Evolutionary conservation across 2,797 vertebrate genomes (phyloP).

Genomic region (Pantherophis alleghaniensis): DNA sequence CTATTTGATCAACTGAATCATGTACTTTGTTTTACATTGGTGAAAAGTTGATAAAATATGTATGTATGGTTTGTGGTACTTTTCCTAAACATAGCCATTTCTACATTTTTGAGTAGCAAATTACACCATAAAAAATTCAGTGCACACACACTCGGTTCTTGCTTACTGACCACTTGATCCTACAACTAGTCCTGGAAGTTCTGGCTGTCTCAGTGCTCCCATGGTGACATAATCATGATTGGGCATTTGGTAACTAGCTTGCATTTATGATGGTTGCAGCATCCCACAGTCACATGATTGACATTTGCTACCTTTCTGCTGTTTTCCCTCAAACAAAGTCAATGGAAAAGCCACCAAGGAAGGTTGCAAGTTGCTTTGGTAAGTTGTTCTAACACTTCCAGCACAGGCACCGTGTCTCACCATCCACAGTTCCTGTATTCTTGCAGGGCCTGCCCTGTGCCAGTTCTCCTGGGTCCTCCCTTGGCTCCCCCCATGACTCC

Average conservation of each 20-base stretch:
- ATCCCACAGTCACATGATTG: neutral
- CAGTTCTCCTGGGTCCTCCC: neutral
- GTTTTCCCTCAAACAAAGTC: neutral
- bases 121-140: neutral
- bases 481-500: neutral
- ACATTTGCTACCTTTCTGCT: neutral
- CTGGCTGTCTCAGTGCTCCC: neutral
- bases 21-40: neutral
- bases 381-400: neutral
- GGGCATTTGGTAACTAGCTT: neutral
- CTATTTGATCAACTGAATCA: neutral
- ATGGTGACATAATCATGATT: neutral
- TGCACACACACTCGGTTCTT: neutral
- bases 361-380: neutral
- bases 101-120: neutral
- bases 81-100: neutral
- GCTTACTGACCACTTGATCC: neutral
- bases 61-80: neutral
- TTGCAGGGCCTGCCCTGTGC: neutral
- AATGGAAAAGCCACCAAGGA: neutral
- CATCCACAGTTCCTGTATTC: neutral
- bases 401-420: neutral
- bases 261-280: neutral
- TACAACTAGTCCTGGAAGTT: neutral
- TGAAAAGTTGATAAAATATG: neutral